phyloP scores from a whole-genome alignment of 1,140 invertebrate species.

The Drosophila mayri region DNA sequence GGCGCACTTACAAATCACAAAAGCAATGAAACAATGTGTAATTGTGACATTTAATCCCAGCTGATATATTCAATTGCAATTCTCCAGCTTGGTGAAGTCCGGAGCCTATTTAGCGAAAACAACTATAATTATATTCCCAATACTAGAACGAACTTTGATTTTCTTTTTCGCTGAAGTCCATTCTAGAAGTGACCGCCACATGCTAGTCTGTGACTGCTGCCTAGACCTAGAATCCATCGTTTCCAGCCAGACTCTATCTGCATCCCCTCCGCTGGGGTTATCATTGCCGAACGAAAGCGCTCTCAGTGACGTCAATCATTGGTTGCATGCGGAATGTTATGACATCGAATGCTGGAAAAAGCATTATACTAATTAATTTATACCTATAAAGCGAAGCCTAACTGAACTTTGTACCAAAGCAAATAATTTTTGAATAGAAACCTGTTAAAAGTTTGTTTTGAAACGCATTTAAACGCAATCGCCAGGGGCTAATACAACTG shows the following conservation, averaged over 20 bases:
- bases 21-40: slow-evolving; percentile 14
- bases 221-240: slow-evolving; percentile 21
- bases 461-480: slow-evolving; percentile 23
- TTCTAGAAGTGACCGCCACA: slow-evolving; percentile 32
- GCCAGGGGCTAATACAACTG: slow-evolving; percentile 16
- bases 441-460: slow-evolving; percentile 3
- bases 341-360: slow-evolving; percentile 40
- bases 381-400: slow-evolving; percentile 10
- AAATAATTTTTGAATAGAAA: slow-evolving; percentile 7
- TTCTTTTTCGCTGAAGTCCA: not conserved
- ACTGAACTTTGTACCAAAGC: slow-evolving; percentile 32
- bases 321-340: slow-evolving; percentile 58
- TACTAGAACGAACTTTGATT: slow-evolving; percentile 9
- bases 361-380: slow-evolving; percentile 9
- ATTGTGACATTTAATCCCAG: slow-evolving; percentile 19
- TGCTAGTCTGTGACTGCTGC: slow-evolving; percentile 5
- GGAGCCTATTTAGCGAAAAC: not conserved
- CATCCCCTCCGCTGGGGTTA: slow-evolving; percentile 47
- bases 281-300: slow-evolving; percentile 27
- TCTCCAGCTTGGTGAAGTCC: not conserved
- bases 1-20: slow-evolving; percentile 41
- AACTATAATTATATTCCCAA: not conserved
- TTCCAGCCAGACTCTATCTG: slow-evolving; percentile 23
- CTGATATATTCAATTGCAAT: slow-evolving; percentile 14
- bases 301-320: slow-evolving; percentile 64